Evolutionary conservation across 2,113 vertebrate species (phyloP), one percentile per base, ranked within the genome.

Genomic region (Suncus etruscus): DNA sequence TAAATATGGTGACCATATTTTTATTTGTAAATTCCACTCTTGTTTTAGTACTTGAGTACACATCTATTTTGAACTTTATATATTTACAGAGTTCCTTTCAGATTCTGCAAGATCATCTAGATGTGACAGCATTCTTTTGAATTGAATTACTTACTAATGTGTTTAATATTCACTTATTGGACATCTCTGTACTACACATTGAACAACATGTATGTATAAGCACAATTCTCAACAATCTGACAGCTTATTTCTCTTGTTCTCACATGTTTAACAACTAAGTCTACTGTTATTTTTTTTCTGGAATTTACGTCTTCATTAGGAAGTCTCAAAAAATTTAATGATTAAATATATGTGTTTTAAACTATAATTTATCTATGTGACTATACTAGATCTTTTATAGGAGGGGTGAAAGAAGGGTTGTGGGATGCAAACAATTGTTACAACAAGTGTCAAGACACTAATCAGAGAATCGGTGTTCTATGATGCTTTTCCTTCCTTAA

Each of bases 1-100:
- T 84, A 74, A 88, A 87, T 95, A 83, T 68, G n/a, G 47, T 89
- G 80, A 86, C 74, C 70, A 68, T 58, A 83, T 92, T 97, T 96
- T 96, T 96, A 95, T 90, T 93, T 92, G 77, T 92, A 84, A 7
- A 4, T 91, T 73, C 87, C 45, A 5, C 29, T 47, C 76, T 63
- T 48, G 86, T 39, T 97, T 96, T 87, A 83, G 50, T 66, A 51
- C 22, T 0, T 82, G 78, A 89, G 32, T 69, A 0, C 58, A 87
- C 68, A 83, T 91, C 89, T 51, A 24, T 91, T 92, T 70, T 87
- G 16, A 16, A 78, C 4, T 74, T 94, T 69, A 92, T 73, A 65
- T 93, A 0, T 79, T 87, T 24, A 69, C 81, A 92, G 45, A 0
- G 6, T 83, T 94, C 75, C 73, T 48, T 87, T 50, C 50, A 92